Base-by-base conservation (phyloP, 2,888 invertebrate species). In the Tenthredo scrophulariae region DNA sequence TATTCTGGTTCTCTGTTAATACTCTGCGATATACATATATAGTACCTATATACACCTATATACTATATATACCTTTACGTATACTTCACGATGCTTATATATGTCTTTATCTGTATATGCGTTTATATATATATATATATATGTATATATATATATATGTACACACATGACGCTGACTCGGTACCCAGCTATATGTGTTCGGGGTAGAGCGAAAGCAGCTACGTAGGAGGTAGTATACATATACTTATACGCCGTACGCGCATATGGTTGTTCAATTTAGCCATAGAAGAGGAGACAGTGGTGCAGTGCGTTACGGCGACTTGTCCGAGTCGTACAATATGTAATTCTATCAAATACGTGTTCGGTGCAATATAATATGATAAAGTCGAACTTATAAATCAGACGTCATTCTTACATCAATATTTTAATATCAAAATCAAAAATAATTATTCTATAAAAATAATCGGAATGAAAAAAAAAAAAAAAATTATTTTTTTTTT, bases 201-300 rank as follows among this genome's bases (percentile, higher is more conserved):
- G 33, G 33, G 67, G 15, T 43, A 74, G 43, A 74, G 72, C 40
- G 72, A 74, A 74, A 74, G 72, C 72, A 74, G 72, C 72, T 74
- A 74, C 72, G 72, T 74, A 74, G 72, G 72, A 74, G 72, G 72
- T 74, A 74, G n/a, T 70, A 70, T 70, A 70, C 33, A 26, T 26
- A 22, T 62, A 70, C 37, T 74, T 22, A n/a, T 22, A 74, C 74
- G 22, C 3, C 43, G n/a, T 26, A 26, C 43, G 72, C 46, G 22
- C 77, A 54, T 46, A 50, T 50, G 72, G 72, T 74, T 74, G 37
- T 22, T 26, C 43, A 74, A 74, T 74, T 43, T 74, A 74, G 37
- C 72, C 72, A 74, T 74, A 43, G 72, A 70, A 70, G 29, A 74
- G 43, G 43, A 74, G 72, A 74, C 67, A 43, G 43, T 26, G 72